Base-by-base conservation (phyloP, 64 coral and sea anemone genomes). In the Catalaphyllia jardinei region DNA sequence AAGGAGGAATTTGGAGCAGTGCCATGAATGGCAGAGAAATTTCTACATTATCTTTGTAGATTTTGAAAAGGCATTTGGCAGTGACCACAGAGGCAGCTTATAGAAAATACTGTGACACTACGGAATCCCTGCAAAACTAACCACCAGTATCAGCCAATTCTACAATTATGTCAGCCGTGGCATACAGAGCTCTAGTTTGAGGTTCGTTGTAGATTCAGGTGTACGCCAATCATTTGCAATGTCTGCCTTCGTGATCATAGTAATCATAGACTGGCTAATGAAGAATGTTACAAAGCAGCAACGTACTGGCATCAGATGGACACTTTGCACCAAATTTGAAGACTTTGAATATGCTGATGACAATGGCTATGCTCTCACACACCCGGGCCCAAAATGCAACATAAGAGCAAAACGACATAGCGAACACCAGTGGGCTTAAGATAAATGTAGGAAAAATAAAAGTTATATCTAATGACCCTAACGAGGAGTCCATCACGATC, bases 21-120 rank as follows among this genome's bases (percentile, higher is more conserved):
- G 33, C 60, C 46, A 52, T 54, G 49, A 92, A 33, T 87, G 75
- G 62, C 63, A 87, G 42, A 29, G 73, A 63, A 28, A 35, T 50
- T n/a, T 86, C 50, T 80, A 49, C 57, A 62, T 84, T 27, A 83
- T 73, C 61, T 91, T 90, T 82, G 57, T 75, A 30, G 89, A 85
- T 62, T 85, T 91, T 75, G 29, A 65, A 18, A 76, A 86, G 80
- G 81, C 80, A 29, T 91, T 75, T 20, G 80, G 77, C 72, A 67
- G 24, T 52, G 51, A 86, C 10, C 72, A 77, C 27, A 57, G 89
- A 60, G 59, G 74, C 29, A 73, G 64, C 31, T 69, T 87, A 14
- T 67, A 83, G 81, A 46, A 46, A 46, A 46, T 46, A 46, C 39
- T 8, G 39, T 4, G 39, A 46, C 39, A 46, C 39, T 87, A 87